Conservation (phyloP, 2,888 invertebrate species). For the Amblyjoppa fuscipennis region DNA sequence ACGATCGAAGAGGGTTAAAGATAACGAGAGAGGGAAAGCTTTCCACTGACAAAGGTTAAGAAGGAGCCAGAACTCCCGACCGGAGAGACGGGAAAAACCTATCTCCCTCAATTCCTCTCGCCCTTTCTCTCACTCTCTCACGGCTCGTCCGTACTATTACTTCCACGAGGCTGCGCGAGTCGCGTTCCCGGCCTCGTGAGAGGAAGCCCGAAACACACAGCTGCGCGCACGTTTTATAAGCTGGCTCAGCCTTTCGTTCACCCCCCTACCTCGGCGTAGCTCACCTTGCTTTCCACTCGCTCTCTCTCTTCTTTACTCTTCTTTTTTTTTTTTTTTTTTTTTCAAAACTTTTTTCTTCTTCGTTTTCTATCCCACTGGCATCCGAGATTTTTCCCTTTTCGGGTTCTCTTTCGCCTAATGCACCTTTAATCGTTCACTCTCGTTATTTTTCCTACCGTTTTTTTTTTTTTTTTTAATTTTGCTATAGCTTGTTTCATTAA, state of each 20-base stretch:
- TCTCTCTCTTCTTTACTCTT: constrained; percentile 47
- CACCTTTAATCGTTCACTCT: neutral
- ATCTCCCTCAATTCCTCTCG: neutral
- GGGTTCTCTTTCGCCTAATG: constrained; percentile 31
- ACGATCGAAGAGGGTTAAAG: constrained; percentile 65
- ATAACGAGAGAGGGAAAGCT: constrained; percentile 65
- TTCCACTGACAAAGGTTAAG: constrained; percentile 62
- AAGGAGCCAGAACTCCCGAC: constrained; percentile 63
- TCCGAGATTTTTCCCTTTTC: constrained; percentile 37
- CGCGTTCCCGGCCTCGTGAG: constrained; percentile 67
- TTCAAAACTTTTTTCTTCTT: neutral
- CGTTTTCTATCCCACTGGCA: constrained; percentile 16
- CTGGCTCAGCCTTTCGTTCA: constrained; percentile 63
- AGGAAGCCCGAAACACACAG: constrained; percentile 69
- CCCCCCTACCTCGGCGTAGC: constrained; percentile 32
- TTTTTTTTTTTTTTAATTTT: neutral
- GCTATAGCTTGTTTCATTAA: neutral
- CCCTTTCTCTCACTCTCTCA: neutral
- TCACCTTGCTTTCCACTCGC: constrained; percentile 26
- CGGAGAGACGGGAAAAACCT: constrained; percentile 50
- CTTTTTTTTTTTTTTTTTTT: constrained; percentile 32
- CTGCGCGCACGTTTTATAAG: constrained; percentile 70
- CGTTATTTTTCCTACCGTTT: neutral
- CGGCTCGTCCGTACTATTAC: constrained; percentile 63
- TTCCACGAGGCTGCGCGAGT: constrained; percentile 66